Evolutionary conservation across 2,888 invertebrate genomes (phyloP), one percentile per base, ranked within the genome.

Genomic region (Harpalus rufipes): DNA sequence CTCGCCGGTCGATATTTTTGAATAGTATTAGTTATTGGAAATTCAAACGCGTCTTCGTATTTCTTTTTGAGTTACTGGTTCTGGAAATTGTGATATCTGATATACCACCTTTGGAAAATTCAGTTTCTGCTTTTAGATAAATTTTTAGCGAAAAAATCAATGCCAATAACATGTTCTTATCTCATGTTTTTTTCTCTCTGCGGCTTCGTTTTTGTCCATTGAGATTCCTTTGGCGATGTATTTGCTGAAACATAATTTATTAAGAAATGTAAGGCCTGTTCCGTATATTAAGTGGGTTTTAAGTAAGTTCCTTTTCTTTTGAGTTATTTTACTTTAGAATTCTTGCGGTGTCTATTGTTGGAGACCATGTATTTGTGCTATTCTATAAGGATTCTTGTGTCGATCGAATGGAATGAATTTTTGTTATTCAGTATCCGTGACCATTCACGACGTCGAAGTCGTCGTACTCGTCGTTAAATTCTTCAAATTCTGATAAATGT

Each of bases 321-420:
- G 41, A 74, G 25, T 74, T 74, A 74, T 74, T 74, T 74, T 44
- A 74, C 44, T 74, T 44, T 41, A 74, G 44, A 74, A 74, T 74
- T 74, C 18, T 44, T 74, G 44, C 8, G 72, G 72, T 74, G 16
- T 74, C 44, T 44, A 74, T 74, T 74, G 72, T 74, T 16, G 18
- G 18, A 41, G 44, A 5, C 32, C 44, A 74, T 18, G 44, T 74
- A 74, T 74, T 74, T 74, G 72, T 74, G 44, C 44, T 21, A 74
- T 74, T 74, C 72, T 74, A 18, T 74, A 44, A 74, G 41, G 44
- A 74, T 74, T 74, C 72, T 74, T 74, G 72, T 74, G 72, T 74
- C 72, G 44, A 68, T 68, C 68, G 68, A 74, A 21, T 44, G 72
- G 18, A 74, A 44, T 44, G 44, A 74, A 74, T 74, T 74, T 51